Evolutionary conservation across 2,113 vertebrate genomes (phyloP).

Genomic region (Sinocyclocheilus grahami): DNA sequence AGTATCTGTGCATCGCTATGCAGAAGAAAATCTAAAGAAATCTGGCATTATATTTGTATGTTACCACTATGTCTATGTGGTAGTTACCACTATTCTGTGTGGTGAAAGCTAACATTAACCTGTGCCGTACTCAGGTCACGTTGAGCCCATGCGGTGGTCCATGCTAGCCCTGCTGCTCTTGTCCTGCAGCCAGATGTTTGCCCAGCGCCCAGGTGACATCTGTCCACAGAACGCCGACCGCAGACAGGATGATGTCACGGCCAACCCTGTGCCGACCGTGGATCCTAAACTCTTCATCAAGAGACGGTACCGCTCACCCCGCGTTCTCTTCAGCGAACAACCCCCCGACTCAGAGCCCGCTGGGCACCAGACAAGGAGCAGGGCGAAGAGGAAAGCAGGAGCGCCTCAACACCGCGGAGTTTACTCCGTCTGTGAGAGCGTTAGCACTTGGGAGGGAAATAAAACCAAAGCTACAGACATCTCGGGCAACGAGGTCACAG

Average conservation of each 20-base stretch:
- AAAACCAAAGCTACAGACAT: constrained; percentile 96
- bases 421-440: constrained; percentile 94
- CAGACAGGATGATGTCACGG: constrained; percentile 59
- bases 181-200: constrained; percentile 88
- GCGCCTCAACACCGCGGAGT: constrained; percentile 86
- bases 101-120: background rate
- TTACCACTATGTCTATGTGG: background rate
- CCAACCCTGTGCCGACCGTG: constrained; percentile 77
- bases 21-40: background rate
- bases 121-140: constrained; percentile 61
- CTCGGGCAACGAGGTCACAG: constrained; percentile 91
- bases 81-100: background rate
- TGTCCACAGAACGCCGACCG: constrained; percentile 67
- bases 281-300: constrained; percentile 88
- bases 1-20: background rate
- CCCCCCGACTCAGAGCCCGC: constrained; percentile 80
- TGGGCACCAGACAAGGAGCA: constrained; percentile 68
- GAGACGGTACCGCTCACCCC: constrained; percentile 83
- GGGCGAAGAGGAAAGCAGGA: constrained; percentile 77
- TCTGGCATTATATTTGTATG: background rate
- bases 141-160: constrained; percentile 91
- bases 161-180: constrained; percentile 91
- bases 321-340: constrained; percentile 90
- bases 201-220: constrained; percentile 79
- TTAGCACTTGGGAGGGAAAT: constrained; percentile 93